Conservation (phyloP, 2,113 vertebrate species). For the Cyprinus carpio region DNA sequence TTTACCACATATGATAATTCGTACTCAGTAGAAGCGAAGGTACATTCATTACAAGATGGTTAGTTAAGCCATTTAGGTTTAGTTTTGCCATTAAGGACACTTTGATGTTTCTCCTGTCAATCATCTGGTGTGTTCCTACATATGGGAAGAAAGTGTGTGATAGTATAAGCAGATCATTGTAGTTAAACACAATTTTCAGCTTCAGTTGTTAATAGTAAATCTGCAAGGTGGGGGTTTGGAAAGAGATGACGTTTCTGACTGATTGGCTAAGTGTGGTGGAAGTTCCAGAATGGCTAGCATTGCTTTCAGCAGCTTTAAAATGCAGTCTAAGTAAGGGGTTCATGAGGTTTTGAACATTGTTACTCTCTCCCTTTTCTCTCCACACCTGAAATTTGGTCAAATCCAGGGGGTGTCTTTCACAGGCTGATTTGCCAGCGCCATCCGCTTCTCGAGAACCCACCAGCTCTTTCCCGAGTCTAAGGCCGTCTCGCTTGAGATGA, state of each 20-base stretch:
- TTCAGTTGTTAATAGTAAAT: not conserved
- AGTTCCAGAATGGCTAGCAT: not conserved
- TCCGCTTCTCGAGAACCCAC: not conserved
- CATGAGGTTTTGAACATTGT: not conserved
- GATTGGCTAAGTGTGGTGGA: not conserved
- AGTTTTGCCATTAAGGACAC: not conserved
- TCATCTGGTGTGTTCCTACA: too few species aligned
- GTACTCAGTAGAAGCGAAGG: too few species aligned
- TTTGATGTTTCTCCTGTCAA: not conserved
- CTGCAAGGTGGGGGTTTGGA: not conserved
- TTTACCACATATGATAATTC: too few species aligned
- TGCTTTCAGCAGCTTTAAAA: not conserved
- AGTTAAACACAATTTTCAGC: not conserved
- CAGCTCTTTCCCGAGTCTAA: not conserved
- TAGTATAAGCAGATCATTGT: not conserved
- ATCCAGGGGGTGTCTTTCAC: not conserved
- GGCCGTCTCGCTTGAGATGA: conserved; percentile 13
- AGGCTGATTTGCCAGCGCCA: not conserved
- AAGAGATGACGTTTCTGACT: not conserved
- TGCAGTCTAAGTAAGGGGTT: not conserved
- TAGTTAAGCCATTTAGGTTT: too few species aligned
- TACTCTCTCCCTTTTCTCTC: not conserved
- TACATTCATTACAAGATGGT: too few species aligned
- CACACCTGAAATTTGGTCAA: not conserved
- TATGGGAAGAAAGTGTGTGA: not conserved